A percentile compares a stretch with the other conserved stretches of the same genome.
These are phyloP conservation scores for Sylvia borin DNA, from an alignment of 2,797 vertebrate genomes.

Conservation along the genomic window DNA sequence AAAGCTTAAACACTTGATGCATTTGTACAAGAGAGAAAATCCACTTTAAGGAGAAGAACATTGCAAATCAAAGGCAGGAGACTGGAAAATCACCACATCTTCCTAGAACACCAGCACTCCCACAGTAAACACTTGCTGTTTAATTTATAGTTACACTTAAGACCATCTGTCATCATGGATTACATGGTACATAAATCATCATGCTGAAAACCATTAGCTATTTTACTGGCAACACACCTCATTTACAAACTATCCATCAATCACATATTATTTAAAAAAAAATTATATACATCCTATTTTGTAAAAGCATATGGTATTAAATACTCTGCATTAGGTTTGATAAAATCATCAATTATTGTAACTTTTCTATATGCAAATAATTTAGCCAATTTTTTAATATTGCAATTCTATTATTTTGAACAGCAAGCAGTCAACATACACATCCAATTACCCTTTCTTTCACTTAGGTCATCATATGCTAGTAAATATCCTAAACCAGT, in stretches of 20 bases:
- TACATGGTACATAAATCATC: slow-evolving; percentile 57
- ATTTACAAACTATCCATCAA: slow-evolving; percentile 54
- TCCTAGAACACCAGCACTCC: slow-evolving; percentile 9
- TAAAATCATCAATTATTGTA: slow-evolving; percentile 40
- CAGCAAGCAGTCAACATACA: background rate
- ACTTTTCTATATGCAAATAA: slow-evolving; percentile 33
- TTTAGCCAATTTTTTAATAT: slow-evolving; percentile 12
- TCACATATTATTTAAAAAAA: background rate
- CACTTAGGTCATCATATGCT: background rate
- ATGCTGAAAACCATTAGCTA: slow-evolving; percentile 49
- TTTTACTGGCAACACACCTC: slow-evolving; percentile 47
- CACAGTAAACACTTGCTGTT: slow-evolving; percentile 44
- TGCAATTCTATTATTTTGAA: slow-evolving; percentile 25
- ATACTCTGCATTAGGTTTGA: background rate
- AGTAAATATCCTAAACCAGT: background rate
- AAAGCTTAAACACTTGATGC: background rate
- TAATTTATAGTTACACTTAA: slow-evolving; percentile 61
- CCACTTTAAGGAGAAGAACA: background rate
- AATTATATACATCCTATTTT: background rate
- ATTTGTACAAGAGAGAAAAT: background rate
- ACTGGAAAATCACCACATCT: background rate
- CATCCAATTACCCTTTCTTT: slow-evolving; percentile 34
- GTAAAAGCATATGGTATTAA: slow-evolving; percentile 3
- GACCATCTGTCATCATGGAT: slow-evolving; percentile 58
- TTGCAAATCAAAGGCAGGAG: background rate